Evolutionary conservation across 2,888 invertebrate species (phyloP).

Genomic region (Opisthograptis luteolata): DNA sequence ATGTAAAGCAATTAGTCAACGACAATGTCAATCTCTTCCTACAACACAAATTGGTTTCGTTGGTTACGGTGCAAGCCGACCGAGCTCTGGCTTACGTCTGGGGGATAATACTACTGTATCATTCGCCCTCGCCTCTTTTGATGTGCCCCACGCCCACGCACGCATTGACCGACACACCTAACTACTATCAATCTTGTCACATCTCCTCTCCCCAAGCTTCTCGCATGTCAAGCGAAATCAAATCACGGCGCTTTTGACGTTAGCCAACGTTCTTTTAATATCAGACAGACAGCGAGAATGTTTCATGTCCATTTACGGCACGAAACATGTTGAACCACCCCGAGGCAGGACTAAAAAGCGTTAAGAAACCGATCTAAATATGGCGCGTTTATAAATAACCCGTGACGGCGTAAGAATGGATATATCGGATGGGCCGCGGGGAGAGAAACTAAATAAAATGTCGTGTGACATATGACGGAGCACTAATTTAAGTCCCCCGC

Average conservation of each 20-base stretch:
- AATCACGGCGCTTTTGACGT: constrained; percentile 40
- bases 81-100: constrained; percentile 65
- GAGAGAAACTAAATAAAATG: constrained; percentile 70
- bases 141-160: constrained; percentile 57
- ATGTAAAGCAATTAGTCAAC: constrained; percentile 34
- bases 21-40: constrained; percentile 44
- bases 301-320: constrained; percentile 38
- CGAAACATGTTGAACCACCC: constrained; percentile 39
- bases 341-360: constrained; percentile 40
- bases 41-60: constrained; percentile 55
- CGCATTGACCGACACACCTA: constrained; percentile 54
- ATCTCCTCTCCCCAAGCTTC: constrained; percentile 55
- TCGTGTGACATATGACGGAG: constrained; percentile 75
- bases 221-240: constrained; percentile 54
- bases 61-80: constrained; percentile 45
- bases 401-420: constrained; percentile 67
- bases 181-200: constrained; percentile 72
- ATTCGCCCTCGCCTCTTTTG: constrained; percentile 70
- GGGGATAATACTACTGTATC: constrained; percentile 55
- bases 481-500: constrained; percentile 76
- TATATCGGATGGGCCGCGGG: constrained; percentile 61
- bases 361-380: constrained; percentile 65
- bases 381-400: constrained; percentile 74
- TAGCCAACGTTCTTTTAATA: constrained; percentile 36
- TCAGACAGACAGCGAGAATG: constrained; percentile 33